Conservation (phyloP, 2,888 invertebrate species). For the Macrophya alboannulata region DNA sequence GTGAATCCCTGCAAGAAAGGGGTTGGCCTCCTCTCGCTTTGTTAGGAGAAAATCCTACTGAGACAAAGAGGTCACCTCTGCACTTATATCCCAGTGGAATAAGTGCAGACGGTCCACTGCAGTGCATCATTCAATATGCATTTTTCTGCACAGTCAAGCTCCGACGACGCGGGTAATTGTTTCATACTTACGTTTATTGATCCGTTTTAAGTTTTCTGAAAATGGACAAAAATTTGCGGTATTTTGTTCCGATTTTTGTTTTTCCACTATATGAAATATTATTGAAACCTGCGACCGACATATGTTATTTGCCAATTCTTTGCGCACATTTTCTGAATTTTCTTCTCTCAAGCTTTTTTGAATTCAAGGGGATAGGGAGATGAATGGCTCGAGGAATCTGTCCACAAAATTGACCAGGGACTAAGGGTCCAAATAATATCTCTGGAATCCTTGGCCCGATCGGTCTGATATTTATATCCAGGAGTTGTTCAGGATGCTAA, state of each 20-base stretch:
- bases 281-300: background rate
- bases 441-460: background rate
- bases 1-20: slow-evolving; percentile 37
- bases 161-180: no score
- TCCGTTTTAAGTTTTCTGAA: background rate
- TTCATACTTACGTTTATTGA: no score
- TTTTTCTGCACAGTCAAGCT: background rate
- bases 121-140: slow-evolving; percentile 32
- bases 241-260: background rate
- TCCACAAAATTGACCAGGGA: background rate
- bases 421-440: background rate
- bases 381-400: background rate
- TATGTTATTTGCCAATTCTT: background rate
- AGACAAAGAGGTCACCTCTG: slow-evolving; percentile 49
- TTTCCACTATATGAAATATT: background rate
- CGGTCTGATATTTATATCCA: background rate
- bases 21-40: slow-evolving; percentile 33
- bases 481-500: background rate
- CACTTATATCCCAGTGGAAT: slow-evolving; percentile 17
- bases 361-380: background rate
- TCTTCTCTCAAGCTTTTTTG: background rate
- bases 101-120: background rate
- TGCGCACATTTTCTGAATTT: background rate
- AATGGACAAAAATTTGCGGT: background rate
- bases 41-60: slow-evolving; percentile 30